Evolutionary conservation across 2,113 vertebrate genomes (phyloP).

Genomic region (Mugil cephalus): DNA sequence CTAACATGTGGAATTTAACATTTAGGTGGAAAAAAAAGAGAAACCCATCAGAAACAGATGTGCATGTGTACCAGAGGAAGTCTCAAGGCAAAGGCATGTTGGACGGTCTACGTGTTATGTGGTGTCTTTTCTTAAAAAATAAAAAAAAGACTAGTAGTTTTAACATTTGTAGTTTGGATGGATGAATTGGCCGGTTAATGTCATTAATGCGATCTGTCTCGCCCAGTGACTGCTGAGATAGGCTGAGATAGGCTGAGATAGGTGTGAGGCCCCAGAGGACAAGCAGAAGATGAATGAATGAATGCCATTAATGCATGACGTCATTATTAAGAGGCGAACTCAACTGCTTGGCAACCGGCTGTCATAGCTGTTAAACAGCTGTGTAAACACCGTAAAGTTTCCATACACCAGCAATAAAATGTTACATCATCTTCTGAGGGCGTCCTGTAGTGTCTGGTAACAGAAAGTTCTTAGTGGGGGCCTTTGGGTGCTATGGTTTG

Average conservation of each 20-base stretch:
- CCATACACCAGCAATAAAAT: neutral
- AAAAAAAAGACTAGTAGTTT: no score
- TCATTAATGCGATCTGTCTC: no score
- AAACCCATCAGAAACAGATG: constrained; percentile 12
- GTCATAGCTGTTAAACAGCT: neutral
- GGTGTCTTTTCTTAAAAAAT: no score
- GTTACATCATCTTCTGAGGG: neutral
- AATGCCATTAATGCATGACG: neutral
- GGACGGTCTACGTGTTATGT: fast-evolving
- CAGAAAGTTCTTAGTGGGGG: no score
- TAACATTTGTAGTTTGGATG: no score
- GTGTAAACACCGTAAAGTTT: neutral
- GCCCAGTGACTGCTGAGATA: no score
- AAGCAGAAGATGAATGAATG: no score
- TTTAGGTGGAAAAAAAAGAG: constrained; percentile 53
- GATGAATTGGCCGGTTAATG: no score
- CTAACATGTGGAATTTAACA: constrained; percentile 69
- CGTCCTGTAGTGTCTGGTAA: no score
- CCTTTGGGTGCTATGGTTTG: no score
- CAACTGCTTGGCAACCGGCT: neutral
- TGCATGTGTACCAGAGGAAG: neutral
- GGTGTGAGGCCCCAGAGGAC: no score
- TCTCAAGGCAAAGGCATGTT: neutral
- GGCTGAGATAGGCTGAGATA: no score
- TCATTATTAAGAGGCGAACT: neutral